Conservation (phyloP, 2,113 vertebrate species). For the Podiceps cristatus region DNA sequence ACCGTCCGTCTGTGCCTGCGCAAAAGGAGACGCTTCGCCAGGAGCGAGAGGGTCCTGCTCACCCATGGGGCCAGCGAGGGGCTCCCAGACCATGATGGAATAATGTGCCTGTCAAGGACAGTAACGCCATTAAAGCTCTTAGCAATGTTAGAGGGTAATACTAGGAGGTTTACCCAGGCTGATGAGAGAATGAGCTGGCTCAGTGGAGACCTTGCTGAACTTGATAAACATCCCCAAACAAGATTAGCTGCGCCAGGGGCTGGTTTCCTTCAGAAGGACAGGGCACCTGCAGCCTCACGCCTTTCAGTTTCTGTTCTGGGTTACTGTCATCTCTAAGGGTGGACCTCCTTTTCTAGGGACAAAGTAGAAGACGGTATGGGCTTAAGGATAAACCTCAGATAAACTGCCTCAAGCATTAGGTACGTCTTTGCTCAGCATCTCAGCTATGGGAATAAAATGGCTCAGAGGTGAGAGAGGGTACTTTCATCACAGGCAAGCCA, state of each 20-base stretch:
- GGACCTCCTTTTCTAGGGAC: not conserved
- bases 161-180: not conserved
- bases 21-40: rapidly evolving
- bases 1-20: rapidly evolving
- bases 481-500: not conserved
- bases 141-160: not conserved
- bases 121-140: not conserved
- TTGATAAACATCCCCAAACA: not conserved
- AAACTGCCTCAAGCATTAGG: not conserved
- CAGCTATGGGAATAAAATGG: not conserved
- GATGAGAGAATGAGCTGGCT: not conserved
- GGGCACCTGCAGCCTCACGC: not conserved
- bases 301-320: not conserved
- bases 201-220: not conserved
- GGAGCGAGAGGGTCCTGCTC: rapidly evolving
- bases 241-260: not conserved
- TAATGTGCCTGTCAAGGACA: not conserved
- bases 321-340: not conserved
- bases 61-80: rapidly evolving
- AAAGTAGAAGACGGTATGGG: not conserved
- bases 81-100: not conserved
- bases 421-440: not conserved
- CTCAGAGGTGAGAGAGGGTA: rapidly evolving
- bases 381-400: not conserved
- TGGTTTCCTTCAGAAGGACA: not conserved